Evolutionary conservation across 2,113 vertebrate species (phyloP).

Genomic region (Fregata magnificens): DNA sequence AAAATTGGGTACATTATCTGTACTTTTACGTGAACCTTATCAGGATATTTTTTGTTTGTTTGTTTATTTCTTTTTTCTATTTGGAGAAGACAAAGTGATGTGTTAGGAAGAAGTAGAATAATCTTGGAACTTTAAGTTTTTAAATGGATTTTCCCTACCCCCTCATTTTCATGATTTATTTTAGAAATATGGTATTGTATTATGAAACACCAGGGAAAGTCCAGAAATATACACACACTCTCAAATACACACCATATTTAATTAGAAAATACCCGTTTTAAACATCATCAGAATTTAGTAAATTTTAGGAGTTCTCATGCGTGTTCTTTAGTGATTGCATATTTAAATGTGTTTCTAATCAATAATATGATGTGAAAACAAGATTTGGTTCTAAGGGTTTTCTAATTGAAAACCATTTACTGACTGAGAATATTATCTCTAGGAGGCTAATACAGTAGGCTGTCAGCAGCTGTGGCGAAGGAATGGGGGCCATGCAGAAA

Average conservation of each 20-base stretch:
- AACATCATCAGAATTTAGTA: not conserved
- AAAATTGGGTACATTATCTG: conserved; percentile 64
- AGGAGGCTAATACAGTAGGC: not conserved
- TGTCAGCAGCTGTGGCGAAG: not conserved
- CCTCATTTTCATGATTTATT: not conserved
- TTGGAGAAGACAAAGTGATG: not conserved
- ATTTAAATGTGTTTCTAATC: not conserved
- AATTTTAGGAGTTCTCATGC: not conserved
- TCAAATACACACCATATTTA: not conserved
- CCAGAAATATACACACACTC: not conserved
- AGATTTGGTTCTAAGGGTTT: not conserved
- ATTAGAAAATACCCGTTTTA: not conserved
- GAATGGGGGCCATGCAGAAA: not conserved
- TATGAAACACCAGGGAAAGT: not conserved
- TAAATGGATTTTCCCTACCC: not conserved
- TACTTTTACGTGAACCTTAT: conserved; percentile 49
- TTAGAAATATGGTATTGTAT: not conserved
- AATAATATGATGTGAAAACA: not conserved
- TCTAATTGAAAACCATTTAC: not conserved
- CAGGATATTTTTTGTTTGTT: not conserved
- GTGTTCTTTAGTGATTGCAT: not conserved
- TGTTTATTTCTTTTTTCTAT: not conserved
- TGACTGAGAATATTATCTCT: not conserved
- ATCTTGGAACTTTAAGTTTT: not conserved
- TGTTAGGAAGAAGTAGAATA: not conserved